phyloP scores from a whole-genome alignment of 2,888 invertebrate genomes.

The Lochmaea capreae region DNA sequence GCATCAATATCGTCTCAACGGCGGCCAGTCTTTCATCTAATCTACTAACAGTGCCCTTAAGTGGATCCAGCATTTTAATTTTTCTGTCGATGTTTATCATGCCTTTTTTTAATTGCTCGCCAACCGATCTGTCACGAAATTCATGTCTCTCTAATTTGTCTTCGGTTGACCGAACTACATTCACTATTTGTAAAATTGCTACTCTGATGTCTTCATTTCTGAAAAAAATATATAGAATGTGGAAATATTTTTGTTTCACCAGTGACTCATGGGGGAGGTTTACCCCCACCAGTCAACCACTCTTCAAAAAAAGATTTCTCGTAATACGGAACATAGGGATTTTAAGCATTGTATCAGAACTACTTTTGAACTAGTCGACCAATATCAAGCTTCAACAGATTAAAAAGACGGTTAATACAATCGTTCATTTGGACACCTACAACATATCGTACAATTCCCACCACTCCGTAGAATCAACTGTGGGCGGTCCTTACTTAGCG shows the following conservation, averaged over 20 bases:
- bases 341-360: no score
- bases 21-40: conserved; percentile 81
- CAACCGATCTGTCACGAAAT: conserved; percentile 80
- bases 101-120: conserved; percentile 82
- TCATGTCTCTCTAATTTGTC: conserved; percentile 89
- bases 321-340: no score
- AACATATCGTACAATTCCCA: no score
- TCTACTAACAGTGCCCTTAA: conserved; percentile 76
- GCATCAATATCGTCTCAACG: conserved; percentile 80
- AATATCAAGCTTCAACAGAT: no score
- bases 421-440: no score
- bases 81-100: conserved; percentile 79
- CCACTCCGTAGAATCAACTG: no score
- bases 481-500: no score
- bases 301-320: no score
- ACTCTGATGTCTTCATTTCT: conserved; percentile 81
- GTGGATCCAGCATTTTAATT: conserved; percentile 75
- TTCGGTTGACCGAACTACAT: conserved; percentile 82
- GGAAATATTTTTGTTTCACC: not conserved
- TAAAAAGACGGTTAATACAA: no score
- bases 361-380: no score
- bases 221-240: conserved; percentile 28
- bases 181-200: conserved; percentile 82
- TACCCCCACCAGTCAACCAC: no score
- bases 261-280: no score